Evolutionary conservation across 2,797 vertebrate species (phyloP).

Genomic region (Menidia menidia): DNA sequence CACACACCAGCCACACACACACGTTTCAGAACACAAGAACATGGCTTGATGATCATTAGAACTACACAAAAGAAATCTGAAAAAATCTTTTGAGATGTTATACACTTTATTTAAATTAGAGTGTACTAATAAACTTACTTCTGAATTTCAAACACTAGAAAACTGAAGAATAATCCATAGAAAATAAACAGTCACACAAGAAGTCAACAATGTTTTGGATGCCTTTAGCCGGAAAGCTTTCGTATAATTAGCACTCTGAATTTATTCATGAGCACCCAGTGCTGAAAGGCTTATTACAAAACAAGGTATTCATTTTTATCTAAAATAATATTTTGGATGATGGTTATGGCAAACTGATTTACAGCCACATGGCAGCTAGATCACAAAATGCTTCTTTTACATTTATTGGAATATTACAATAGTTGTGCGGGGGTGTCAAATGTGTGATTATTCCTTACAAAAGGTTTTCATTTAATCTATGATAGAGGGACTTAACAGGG

Average conservation of each 20-base stretch:
- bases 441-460: slow-evolving; percentile 6
- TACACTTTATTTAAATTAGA: slow-evolving; percentile 18
- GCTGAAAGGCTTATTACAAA: no score
- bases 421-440: slow-evolving; percentile 20
- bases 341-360: no score
- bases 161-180: background rate
- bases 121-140: background rate
- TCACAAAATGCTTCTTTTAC: no score
- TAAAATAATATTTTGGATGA: no score
- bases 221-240: background rate
- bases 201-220: background rate
- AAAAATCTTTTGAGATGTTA: slow-evolving; percentile 21
- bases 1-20: slow-evolving; percentile 4
- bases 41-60: slow-evolving; percentile 47
- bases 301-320: no score
- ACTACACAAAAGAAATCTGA: slow-evolving; percentile 13
- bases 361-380: no score
- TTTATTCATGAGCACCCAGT: background rate
- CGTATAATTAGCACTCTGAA: background rate
- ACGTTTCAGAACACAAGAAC: background rate
- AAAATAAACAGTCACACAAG: slow-evolving; percentile 16
- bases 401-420: slow-evolving; percentile 13
- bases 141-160: background rate
- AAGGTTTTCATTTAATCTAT: slow-evolving; percentile 25
- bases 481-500: slow-evolving; percentile 15